A percentile compares a stretch with the other conserved stretches of the same genome.
These are phyloP conservation scores for Drepanosiphum platanoidis DNA, from an alignment of 2,888 invertebrate species.

Conservation along the genomic window DNA sequence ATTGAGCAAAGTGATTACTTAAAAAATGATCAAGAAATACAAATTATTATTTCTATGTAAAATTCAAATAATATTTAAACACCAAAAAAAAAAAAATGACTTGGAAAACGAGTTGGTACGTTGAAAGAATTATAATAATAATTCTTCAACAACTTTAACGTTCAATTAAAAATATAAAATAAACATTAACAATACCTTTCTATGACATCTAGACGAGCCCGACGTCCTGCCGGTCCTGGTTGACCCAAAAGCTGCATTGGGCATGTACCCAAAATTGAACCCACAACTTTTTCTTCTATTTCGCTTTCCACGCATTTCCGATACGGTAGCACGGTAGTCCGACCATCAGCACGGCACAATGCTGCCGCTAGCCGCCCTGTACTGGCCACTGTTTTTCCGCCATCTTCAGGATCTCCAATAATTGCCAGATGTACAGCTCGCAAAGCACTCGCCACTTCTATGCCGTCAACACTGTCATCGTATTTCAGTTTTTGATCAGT, in stretches of 20 bases:
- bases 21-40: neutral
- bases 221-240: conserved; percentile 79
- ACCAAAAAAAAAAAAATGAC: neutral
- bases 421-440: conserved; percentile 28
- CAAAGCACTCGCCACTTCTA: neutral
- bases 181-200: too few species aligned
- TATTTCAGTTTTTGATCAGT: neutral
- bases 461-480: neutral
- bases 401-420: conserved; percentile 20
- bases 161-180: too few species aligned
- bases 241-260: conserved; percentile 36
- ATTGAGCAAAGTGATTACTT: neutral
- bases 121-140: neutral
- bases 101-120: neutral
- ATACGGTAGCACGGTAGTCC: conserved; percentile 11
- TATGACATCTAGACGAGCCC: conserved; percentile 83
- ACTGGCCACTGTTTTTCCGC: neutral
- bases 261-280: neutral
- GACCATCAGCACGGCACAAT: conserved; percentile 36
- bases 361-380: conserved; percentile 14
- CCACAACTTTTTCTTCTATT: neutral
- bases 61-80: too few species aligned
- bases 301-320: neutral
- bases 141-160: too few species aligned
- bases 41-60: too few species aligned